phyloP scores from a whole-genome alignment of 2,797 vertebrate species.

The Dryobates pubescens region DNA sequence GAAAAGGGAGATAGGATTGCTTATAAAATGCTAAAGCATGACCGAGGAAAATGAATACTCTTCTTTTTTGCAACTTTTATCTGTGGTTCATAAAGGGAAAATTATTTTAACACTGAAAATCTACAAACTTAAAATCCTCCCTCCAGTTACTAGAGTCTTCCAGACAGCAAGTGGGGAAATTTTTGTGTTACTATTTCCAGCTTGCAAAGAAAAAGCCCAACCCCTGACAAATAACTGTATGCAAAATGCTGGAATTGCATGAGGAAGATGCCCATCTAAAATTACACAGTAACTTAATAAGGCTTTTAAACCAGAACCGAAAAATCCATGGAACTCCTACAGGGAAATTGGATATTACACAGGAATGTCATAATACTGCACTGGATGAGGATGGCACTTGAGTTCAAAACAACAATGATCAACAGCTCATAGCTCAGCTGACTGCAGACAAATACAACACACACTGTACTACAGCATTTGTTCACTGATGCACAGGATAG shows the following conservation, averaged over 20 bases:
- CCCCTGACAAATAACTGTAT: neutral
- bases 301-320: conserved; percentile 56
- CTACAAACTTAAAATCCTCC: conserved; percentile 20
- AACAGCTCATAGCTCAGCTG: conserved; percentile 82
- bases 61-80: conserved; percentile 46
- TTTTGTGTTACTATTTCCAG: conserved; percentile 23
- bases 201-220: conserved; percentile 22
- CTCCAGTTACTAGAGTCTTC: conserved; percentile 4
- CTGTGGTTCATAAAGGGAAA: conserved; percentile 52
- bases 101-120: conserved; percentile 23
- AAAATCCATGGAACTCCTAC: conserved; percentile 58
- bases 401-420: conserved; percentile 82
- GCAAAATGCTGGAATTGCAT: conserved; percentile 11
- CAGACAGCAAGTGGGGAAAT: conserved; percentile 3
- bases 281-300: conserved; percentile 51
- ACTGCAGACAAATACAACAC: conserved; percentile 85
- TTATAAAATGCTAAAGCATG: neutral
- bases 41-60: conserved; percentile 3
- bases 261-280: conserved; percentile 61
- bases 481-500: conserved; percentile 82
- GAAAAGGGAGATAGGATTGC: conserved; percentile 5
- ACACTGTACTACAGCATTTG: conserved; percentile 86
- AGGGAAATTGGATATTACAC: conserved; percentile 60
- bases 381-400: conserved; percentile 84
- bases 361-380: conserved; percentile 80